A percentile compares a stretch with the other conserved stretches of the same genome.
phyloP scores from a whole-genome alignment of 2,113 vertebrate genomes.

The Cryptotis parvus region DNA sequence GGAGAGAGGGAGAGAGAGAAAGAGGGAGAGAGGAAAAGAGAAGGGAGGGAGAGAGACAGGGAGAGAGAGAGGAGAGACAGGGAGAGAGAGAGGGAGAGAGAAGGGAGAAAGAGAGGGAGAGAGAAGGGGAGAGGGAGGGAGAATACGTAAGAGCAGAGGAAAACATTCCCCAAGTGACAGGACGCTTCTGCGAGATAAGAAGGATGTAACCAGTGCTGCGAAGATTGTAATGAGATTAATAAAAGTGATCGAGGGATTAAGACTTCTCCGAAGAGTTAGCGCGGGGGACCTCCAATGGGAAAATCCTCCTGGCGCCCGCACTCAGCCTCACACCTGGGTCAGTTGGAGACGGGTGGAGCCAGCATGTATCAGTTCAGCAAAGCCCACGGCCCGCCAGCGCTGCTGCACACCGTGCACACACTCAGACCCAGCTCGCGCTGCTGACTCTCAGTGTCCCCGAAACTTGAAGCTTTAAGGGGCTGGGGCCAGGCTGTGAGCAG shows the following conservation, averaged over 20 bases:
- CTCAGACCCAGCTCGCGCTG: too few species aligned
- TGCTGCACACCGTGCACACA: too few species aligned
- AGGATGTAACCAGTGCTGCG: constrained; percentile 31
- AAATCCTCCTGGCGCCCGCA: neutral
- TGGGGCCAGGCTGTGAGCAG: too few species aligned
- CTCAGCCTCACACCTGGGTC: neutral
- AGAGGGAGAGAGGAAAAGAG: neutral
- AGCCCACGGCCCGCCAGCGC: neutral
- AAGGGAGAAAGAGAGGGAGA: neutral
- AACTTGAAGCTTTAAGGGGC: neutral
- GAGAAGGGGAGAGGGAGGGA: neutral
- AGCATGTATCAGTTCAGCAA: neutral
- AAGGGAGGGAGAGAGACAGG: too few species aligned
- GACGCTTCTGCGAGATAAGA: constrained; percentile 66
- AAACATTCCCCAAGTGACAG: constrained; percentile 53
- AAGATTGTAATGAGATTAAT: constrained; percentile 70
- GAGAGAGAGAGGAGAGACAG: too few species aligned
- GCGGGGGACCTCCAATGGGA: neutral
- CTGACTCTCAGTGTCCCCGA: neutral
- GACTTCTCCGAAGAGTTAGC: constrained; percentile 44
- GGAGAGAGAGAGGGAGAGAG: too few species aligned
- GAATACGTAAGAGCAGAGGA: neutral
- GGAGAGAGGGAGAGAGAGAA: accelerated
- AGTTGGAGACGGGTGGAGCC: neutral
- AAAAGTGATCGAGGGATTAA: constrained; percentile 70